Base-by-base conservation (phyloP, 2,888 invertebrate species). In the Ormyrus nitidulus region DNA sequence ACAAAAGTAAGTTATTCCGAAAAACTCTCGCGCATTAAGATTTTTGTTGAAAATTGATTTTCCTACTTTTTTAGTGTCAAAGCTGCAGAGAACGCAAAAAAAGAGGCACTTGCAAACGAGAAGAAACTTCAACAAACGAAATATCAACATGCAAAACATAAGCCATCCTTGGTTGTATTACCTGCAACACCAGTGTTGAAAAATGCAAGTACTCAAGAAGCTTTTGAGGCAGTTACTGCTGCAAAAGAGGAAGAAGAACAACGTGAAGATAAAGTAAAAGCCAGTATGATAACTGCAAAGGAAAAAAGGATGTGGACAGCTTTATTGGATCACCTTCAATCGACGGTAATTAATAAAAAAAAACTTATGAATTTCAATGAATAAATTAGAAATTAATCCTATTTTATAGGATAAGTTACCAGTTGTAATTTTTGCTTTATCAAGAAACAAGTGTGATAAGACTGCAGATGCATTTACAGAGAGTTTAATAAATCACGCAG, bases 401-500 rank as follows among this genome's bases (percentile, higher is more conserved):
- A 64, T 56, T 59, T 66, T 79, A 5, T 58, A 89, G 87, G 87
- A 98, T 85, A 95, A 97, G 88, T 92, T 99, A 75, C 99, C 99
- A 0, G 96, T 97, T 0, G 98, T 99, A 0, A 96, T 96, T 0
- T 99, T 99, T 88, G 97, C 97, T 0, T 93, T 99, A 84, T 99
- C 99, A 0, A 92, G 97, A 83, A 95, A 94, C 85, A 93, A 95
- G 89, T 98, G 96, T 88, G 94, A 96, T 86, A 92, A 91, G 70
- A 95, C 94, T 85, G 94, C 95, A 0, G 89, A 86, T 48, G 79
- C 86, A 3, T 85, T 92, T 64, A 91, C 56, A 84, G 83, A 83
- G 34, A 83, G 81, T 90, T 92, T 99, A 77, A 97, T 97, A 6
- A 96, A 95, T 0, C 94, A 94, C 0, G 93, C 93, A 76, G 98